phyloP scores from a whole-genome alignment of 2,797 vertebrate genomes.

The Coracias cyanogaster region DNA sequence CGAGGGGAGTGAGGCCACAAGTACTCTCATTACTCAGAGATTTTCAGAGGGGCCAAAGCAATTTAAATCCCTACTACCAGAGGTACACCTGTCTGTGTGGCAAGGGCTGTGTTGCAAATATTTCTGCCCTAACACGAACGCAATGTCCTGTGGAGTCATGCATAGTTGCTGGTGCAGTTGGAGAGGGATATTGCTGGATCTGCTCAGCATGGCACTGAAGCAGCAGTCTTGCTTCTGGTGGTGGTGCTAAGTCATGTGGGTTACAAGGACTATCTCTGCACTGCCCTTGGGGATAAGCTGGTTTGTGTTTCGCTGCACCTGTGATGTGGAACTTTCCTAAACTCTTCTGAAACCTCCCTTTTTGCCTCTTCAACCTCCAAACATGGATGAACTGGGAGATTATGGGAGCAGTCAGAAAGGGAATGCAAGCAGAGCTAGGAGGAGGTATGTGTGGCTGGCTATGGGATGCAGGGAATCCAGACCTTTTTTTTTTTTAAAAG shows the following conservation, averaged over 20 bases:
- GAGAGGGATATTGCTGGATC: neutral
- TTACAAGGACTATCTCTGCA: neutral
- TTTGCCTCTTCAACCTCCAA: neutral
- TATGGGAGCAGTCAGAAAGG: neutral
- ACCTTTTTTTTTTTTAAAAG: neutral
- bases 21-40: neutral
- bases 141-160: neutral
- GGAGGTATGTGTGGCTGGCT: neutral
- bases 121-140: neutral
- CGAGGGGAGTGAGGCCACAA: neutral
- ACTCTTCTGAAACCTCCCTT: neutral
- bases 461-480: neutral
- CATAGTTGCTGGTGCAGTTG: neutral
- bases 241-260: neutral
- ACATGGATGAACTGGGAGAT: neutral
- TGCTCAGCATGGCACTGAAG: fast-evolving
- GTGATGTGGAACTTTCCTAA: neutral
- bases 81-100: neutral
- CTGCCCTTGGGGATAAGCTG: neutral
- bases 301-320: neutral
- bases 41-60: neutral
- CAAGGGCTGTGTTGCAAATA: neutral
- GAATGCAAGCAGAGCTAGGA: neutral
- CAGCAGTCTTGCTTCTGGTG: neutral
- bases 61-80: neutral